Evolutionary conservation across 2,797 vertebrate genomes (phyloP).

Genomic region (Acipenser ruthenus): DNA sequence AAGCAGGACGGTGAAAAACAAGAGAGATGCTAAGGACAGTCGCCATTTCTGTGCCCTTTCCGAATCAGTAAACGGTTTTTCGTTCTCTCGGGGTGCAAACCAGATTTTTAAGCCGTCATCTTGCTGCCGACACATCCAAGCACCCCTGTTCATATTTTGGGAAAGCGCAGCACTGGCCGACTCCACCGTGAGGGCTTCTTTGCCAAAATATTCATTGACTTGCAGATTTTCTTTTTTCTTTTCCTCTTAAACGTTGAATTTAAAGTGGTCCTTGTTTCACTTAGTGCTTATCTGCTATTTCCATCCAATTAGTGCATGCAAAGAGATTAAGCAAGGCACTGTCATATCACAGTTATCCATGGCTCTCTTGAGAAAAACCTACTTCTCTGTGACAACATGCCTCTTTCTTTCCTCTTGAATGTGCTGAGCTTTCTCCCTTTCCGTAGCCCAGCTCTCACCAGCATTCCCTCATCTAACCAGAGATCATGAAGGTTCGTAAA

Average conservation of each 20-base stretch:
- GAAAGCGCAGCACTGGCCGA: conserved; percentile 89
- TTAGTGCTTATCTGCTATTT: conserved; percentile 66
- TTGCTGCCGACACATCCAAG: conserved; percentile 97
- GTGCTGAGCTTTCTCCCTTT: conserved; percentile 50
- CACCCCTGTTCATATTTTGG: conserved; percentile 99
- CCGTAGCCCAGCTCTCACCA: conserved; percentile 56
- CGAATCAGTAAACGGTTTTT: conserved; percentile 93
- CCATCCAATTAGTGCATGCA: conserved; percentile 66
- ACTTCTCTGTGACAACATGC: conserved; percentile 79
- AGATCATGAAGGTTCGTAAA: conserved; percentile 47
- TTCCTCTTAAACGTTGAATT: conserved; percentile 48
- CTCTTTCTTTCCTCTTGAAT: conserved; percentile 44
- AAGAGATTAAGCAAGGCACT: conserved; percentile 64
- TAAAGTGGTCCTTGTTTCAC: conserved; percentile 60
- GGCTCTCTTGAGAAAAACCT: conserved; percentile 70
- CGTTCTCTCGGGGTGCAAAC: conserved; percentile 89
- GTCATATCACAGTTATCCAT: conserved; percentile 83
- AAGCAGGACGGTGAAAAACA: conserved; percentile 96
- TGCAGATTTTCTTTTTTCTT: conserved; percentile 61
- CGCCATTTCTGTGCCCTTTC: conserved; percentile 99
- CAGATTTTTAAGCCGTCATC: conserved; percentile 95
- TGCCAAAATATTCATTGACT: conserved; percentile 94
- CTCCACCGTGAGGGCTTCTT: conserved; percentile 92
- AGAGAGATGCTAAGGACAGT: conserved; percentile 95
- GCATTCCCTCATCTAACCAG: conserved; percentile 41